Base-by-base conservation (phyloP, 2,888 invertebrate genomes). In the Meloe dianella region DNA sequence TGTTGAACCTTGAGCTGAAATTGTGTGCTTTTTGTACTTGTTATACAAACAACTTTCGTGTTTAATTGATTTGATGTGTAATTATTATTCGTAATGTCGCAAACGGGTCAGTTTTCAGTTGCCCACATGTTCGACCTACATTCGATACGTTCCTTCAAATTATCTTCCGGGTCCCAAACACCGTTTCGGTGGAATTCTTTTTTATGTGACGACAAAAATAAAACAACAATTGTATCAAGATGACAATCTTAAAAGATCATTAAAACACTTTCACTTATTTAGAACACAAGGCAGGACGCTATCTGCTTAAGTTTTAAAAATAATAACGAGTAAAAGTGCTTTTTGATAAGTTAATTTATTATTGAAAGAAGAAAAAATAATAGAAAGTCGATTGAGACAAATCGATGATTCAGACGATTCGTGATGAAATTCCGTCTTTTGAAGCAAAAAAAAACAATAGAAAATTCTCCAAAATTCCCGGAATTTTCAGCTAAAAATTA, bases 151-250 rank as follows among this genome's bases (percentile, higher is more conserved):
- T 30, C 14, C 7, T 41, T 41, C 6, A 10, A 17, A n/a, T 32
- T 14, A 20, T 2, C 22, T 47, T 47, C 47, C 47, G 47, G 47
- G 47, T 47, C 10, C 20, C 10, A 9, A 20, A 41, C 6, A 41
- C 3, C 7, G 10, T 41, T 6, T 12, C 17, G 17, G 17, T n/a
- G 4, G 4, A 17, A 17, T 6, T n/a, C 1, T 7, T 17, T 0
- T n/a, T 41, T 41, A 7, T 41, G 41, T 17, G 8, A n/a, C n/a
- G 17, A 41, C 17, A 47, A 4, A n/a, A 35, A 14, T 14, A 9
- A 47, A 47, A n/a, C n/a, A 47, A 47, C 47, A 47, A 47, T 41
- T 41, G 38, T 41, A 47, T 47, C 47, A 20, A 47, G 20, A 47
- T 9, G 47, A 47, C 47, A 47, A 47, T 47, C 47, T 47, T 20